phyloP scores from a whole-genome alignment of 2,888 invertebrate genomes.

The Lasioglossum vierecki region DNA sequence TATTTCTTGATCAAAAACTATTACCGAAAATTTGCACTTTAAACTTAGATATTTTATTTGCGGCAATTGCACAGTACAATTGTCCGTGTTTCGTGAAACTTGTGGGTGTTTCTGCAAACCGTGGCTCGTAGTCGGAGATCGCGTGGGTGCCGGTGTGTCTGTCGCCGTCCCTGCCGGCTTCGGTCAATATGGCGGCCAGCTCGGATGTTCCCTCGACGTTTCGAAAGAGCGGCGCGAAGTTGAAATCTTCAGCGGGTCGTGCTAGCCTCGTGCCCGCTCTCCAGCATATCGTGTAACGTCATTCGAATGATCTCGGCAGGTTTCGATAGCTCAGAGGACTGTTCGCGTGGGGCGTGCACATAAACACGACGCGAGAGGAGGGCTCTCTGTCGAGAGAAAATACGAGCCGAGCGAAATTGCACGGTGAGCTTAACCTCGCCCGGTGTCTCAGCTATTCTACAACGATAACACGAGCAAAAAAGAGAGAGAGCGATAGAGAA shows the following conservation, averaged over 20 bases:
- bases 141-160: neutral
- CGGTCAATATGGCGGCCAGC: constrained; percentile 54
- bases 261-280: constrained; percentile 36
- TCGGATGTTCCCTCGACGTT: constrained; percentile 61
- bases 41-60: no score
- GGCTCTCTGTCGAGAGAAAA: constrained; percentile 33
- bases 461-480: constrained; percentile 33
- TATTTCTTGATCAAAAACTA: no score
- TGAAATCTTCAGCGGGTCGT: constrained; percentile 33
- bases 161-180: constrained; percentile 29
- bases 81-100: neutral
- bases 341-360: constrained; percentile 35
- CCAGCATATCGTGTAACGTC: constrained; percentile 42
- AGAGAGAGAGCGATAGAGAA: constrained; percentile 15
- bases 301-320: constrained; percentile 69
- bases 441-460: constrained; percentile 29
- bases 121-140: neutral
- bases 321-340: constrained; percentile 58
- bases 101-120: neutral
- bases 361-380: constrained; percentile 10
- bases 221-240: constrained; percentile 43
- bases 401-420: constrained; percentile 32
- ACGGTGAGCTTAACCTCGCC: constrained; percentile 49
- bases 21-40: no score
- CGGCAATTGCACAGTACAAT: no score